phyloP scores from a whole-genome alignment of 2,888 invertebrate genomes.

The Celastrina argiolus region DNA sequence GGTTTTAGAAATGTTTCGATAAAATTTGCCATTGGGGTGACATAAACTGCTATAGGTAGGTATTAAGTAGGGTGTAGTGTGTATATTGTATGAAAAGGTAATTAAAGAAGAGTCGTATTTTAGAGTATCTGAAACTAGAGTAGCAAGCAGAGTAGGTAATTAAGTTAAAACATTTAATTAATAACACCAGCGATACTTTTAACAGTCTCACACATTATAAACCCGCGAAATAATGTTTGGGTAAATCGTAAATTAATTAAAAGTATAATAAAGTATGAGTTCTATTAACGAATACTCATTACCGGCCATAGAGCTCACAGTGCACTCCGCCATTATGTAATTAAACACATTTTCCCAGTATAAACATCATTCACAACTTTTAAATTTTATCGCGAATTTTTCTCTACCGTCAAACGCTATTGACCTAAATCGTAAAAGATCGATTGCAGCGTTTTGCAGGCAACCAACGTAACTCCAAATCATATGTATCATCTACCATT shows the following conservation, averaged over 20 bases:
- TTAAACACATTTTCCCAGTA: slow-evolving; percentile 3
- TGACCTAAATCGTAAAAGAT: slow-evolving; percentile 24
- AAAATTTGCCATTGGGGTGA: too few species aligned
- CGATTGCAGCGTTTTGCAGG: slow-evolving; percentile 22
- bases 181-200: background rate
- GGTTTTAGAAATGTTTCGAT: too few species aligned
- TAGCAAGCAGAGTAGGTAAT: background rate
- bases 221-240: background rate
- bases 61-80: background rate
- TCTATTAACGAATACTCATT: slow-evolving; percentile 13
- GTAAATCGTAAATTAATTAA: background rate
- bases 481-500: slow-evolving; percentile 16
- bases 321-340: background rate
- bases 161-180: background rate
- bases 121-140: background rate
- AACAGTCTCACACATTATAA: background rate
- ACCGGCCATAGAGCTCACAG: background rate
- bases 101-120: background rate
- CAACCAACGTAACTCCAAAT: slow-evolving; percentile 18
- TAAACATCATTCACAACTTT: slow-evolving; percentile 7
- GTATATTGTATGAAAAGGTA: background rate
- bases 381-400: slow-evolving; percentile 23
- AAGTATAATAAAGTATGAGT: background rate
- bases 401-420: slow-evolving; percentile 19
- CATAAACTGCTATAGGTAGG: too few species aligned